Percentiles rank a stretch among this genome's conserved stretches.
These are phyloP conservation scores for Orius insidiosus DNA, from an alignment of 1,140 invertebrate species.

Conservation along the genomic window DNA sequence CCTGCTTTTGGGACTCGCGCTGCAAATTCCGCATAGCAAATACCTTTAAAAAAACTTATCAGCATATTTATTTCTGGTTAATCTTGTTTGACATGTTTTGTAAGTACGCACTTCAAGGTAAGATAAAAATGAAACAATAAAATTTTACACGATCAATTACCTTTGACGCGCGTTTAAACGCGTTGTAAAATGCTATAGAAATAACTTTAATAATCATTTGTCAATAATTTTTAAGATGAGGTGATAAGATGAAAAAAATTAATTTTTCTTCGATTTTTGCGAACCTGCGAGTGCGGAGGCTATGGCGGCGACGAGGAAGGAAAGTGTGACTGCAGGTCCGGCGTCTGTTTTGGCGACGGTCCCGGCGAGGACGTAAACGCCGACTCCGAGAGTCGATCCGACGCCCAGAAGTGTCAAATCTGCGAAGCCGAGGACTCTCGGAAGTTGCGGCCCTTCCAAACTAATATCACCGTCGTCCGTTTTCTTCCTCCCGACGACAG, in stretches of 20 bases:
- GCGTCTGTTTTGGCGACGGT: slow-evolving; percentile 66
- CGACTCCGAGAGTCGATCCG: slow-evolving; percentile 74
- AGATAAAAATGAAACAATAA: no score
- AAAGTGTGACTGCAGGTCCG: slow-evolving; percentile 72
- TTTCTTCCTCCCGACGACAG: slow-evolving; percentile 10
- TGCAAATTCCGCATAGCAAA: slow-evolving; percentile 80
- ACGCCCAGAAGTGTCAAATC: slow-evolving; percentile 71
- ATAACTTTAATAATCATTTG: no score
- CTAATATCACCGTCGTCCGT: slow-evolving; percentile 6
- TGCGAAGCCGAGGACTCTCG: slow-evolving; percentile 52
- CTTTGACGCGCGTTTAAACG: no score
- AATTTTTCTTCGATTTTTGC: slow-evolving; percentile 14
- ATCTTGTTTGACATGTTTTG: no score
- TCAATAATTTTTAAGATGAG: no score
- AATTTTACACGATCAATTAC: no score
- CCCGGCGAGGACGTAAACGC: slow-evolving; percentile 81
- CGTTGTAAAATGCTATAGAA: no score
- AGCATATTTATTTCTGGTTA: no score
- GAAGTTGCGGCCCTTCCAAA: slow-evolving; percentile 30
- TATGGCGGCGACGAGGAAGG: slow-evolving; percentile 73
- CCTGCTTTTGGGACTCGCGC: slow-evolving; percentile 72
- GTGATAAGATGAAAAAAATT: background rate
- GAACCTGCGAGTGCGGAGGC: slow-evolving; percentile 75
- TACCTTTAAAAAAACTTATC: slow-evolving; percentile 41
- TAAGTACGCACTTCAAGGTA: no score